These are phyloP conservation scores for Nudaria mundana DNA, from an alignment of 2,888 invertebrate species.

Conservation along the genomic window DNA sequence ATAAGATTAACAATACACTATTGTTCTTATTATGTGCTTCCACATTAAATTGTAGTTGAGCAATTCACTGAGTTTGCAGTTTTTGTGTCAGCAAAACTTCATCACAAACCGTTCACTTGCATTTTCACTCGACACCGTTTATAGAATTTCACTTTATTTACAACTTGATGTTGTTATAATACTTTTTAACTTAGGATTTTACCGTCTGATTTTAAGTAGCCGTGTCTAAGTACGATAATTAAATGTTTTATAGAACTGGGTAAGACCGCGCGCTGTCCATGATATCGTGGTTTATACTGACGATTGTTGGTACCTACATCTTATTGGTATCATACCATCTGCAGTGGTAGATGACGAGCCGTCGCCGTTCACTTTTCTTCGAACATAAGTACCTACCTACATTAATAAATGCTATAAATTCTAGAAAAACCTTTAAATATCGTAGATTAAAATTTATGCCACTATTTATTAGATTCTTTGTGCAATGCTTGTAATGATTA, in stretches of 20 bases:
- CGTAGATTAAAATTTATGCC: too few relatives aligned
- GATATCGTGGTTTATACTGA: conserved; percentile 30
- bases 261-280: conserved; percentile 15
- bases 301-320: conserved; percentile 35
- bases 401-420: not conserved
- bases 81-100: conserved; percentile 29
- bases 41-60: conserved; percentile 6
- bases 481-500: too few relatives aligned
- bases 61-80: conserved; percentile 5
- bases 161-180: conserved; percentile 11
- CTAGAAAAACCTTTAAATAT: too few relatives aligned
- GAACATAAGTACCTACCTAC: not conserved
- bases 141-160: conserved; percentile 10
- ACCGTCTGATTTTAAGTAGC: not conserved
- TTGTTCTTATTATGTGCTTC: not conserved
- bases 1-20: not conserved
- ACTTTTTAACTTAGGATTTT: conserved; percentile 3
- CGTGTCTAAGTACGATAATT: conserved; percentile 9
- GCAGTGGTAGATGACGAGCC: conserved; percentile 7
- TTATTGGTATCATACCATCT: conserved; percentile 47
- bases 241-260: conserved; percentile 6
- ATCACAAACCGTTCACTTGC: conserved; percentile 46
- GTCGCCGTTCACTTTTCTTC: conserved; percentile 25
- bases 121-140: conserved; percentile 38
- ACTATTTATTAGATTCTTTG: too few relatives aligned